These are phyloP conservation scores for Corythornis cristatus DNA, from an alignment of 2,113 vertebrate species.

Conservation along the genomic window DNA sequence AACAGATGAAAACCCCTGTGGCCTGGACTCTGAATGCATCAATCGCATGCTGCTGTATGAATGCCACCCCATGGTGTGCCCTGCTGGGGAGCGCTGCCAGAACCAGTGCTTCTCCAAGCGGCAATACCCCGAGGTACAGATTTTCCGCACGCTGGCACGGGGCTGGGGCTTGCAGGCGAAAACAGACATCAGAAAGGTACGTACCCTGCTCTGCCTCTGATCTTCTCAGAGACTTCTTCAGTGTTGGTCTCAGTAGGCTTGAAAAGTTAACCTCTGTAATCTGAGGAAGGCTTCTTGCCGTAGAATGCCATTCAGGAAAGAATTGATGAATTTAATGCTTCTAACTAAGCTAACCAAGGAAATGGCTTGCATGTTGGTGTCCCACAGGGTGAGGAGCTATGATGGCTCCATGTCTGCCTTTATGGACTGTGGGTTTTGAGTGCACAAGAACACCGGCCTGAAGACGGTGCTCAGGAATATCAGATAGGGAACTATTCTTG, in stretches of 20 bases:
- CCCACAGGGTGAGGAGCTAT: not conserved
- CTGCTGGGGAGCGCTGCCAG: constrained; percentile 88
- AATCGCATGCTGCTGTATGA: constrained; percentile 98
- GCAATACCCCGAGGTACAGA: constrained; percentile 95
- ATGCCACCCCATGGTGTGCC: constrained; percentile 94
- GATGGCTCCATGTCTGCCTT: not conserved
- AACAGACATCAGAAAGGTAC: constrained; percentile 94
- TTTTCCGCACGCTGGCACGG: constrained; percentile 91
- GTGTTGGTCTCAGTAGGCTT: not conserved
- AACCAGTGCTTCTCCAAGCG: constrained; percentile 97
- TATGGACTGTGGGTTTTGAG: not conserved
- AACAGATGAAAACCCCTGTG: constrained; percentile 92
- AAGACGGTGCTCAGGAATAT: not conserved
- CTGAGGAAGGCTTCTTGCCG: not conserved
- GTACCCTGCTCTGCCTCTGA: accelerated
- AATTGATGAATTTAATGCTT: not conserved
- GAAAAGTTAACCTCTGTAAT: not conserved
- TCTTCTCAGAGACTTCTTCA: not conserved
- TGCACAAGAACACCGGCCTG: not conserved
- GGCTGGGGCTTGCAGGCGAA: constrained; percentile 96
- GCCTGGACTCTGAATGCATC: constrained; percentile 95
- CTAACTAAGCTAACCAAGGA: not conserved
- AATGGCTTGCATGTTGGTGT: not conserved
- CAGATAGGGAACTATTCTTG: not conserved
- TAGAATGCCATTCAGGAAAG: not conserved